Evolutionary conservation across 2,888 invertebrate genomes (phyloP).

Genomic region (Chydorus sphaericus): DNA sequence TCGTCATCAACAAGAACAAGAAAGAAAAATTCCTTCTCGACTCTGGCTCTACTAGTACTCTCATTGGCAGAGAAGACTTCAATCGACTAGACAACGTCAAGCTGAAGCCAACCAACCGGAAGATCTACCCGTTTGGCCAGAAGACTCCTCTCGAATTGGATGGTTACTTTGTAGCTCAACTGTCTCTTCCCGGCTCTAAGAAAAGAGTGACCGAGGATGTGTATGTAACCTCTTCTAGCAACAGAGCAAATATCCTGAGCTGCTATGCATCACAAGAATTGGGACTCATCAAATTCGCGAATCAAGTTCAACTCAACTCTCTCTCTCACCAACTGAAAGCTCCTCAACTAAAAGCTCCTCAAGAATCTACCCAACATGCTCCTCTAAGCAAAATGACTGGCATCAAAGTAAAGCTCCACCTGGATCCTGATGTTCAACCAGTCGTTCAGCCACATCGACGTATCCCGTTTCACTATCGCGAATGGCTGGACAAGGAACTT

Average conservation of each 20-base stretch:
- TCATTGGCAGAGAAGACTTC: not conserved
- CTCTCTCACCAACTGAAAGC: not conserved
- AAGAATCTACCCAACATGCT: not conserved
- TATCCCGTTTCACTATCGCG: not conserved
- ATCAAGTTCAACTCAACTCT: not conserved
- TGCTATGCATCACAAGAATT: not conserved
- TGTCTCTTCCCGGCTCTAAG: not conserved
- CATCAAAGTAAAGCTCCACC: not conserved
- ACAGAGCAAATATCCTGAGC: not conserved
- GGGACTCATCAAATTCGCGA: not conserved
- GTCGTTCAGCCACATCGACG: not conserved
- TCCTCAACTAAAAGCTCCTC: not conserved
- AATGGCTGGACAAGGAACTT: constrained; percentile 18
- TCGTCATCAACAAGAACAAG: not conserved
- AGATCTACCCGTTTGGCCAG: not conserved
- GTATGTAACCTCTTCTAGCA: not conserved
- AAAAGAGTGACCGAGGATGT: not conserved
- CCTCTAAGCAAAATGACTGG: constrained; percentile 4
- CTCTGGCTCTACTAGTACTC: not conserved
- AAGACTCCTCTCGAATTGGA: not conserved
- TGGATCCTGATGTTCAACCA: not conserved
- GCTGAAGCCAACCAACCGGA: not conserved
- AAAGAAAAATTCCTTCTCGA: not conserved
- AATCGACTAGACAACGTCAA: not conserved
- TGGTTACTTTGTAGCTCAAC: not conserved